A percentile compares a stretch with the other conserved stretches of the same genome.
These are phyloP conservation scores for Buceros bicornis DNA, from an alignment of 2,797 vertebrate genomes.

Conservation along the genomic window DNA sequence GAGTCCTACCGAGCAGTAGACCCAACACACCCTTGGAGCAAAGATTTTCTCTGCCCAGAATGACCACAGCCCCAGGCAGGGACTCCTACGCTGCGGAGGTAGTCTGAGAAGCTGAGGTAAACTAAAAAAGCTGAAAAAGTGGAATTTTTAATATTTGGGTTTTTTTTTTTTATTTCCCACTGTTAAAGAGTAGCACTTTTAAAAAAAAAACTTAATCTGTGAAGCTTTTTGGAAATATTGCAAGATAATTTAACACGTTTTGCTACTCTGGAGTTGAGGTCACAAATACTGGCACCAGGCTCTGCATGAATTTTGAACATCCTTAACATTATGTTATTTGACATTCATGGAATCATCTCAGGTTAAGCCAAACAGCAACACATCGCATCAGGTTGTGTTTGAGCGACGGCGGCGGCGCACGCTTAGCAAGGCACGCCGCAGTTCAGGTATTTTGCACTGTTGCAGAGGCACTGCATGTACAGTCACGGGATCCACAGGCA, in stretches of 20 bases:
- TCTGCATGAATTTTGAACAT: background rate
- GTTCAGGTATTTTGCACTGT: background rate
- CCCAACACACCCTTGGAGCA: background rate
- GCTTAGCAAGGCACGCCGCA: background rate
- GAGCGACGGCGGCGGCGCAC: background rate
- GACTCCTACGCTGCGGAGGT: background rate
- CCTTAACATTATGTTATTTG: background rate
- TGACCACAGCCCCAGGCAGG: background rate
- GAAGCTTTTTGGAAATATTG: constrained; percentile 2
- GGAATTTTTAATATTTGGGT: too few relatives aligned
- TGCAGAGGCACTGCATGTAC: background rate
- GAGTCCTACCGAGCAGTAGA: background rate
- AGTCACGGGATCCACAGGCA: background rate
- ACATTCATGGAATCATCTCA: constrained; percentile 6
- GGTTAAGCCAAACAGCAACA: background rate
- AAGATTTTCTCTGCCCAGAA: background rate
- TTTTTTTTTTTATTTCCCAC: background rate
- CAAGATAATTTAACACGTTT: constrained; percentile 17
- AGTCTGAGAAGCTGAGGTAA: background rate
- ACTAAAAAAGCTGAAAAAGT: too few relatives aligned
- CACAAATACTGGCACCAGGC: background rate
- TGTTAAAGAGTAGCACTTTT: background rate
- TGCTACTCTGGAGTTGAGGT: background rate
- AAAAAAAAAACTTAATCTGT: background rate
- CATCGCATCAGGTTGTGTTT: background rate